Evolutionary conservation across 2,797 vertebrate genomes (phyloP).

Genomic region (Gallinago stenura): DNA sequence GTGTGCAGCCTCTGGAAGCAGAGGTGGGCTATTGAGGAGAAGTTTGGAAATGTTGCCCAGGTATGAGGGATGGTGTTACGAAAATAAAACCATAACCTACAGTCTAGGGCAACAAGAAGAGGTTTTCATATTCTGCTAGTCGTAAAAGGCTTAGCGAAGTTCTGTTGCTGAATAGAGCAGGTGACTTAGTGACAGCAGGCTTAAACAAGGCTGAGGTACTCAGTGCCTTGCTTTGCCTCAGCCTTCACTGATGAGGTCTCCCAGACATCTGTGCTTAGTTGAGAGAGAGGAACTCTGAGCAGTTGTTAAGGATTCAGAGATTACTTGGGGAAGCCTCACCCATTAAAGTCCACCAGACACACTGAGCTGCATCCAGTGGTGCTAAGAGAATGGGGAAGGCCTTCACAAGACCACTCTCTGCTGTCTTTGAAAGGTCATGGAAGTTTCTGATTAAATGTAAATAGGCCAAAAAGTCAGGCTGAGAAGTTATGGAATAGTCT

Average conservation of each 20-base stretch:
- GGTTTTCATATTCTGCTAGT: not conserved
- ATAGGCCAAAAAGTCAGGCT: not conserved
- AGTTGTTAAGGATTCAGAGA: not conserved
- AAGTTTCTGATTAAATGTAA: not conserved
- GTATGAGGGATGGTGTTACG: not conserved
- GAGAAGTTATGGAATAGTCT: not conserved
- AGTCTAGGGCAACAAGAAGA: not conserved
- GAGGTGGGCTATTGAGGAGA: not conserved
- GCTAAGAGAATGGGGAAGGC: not conserved
- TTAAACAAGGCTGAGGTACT: not conserved
- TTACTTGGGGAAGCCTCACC: not conserved
- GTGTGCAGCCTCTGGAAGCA: not conserved
- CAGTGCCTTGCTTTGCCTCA: not conserved
- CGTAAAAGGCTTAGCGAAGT: not conserved
- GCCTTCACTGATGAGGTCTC: not conserved
- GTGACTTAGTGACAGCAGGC: not conserved
- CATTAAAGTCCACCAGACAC: not conserved
- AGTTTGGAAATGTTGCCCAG: not conserved
- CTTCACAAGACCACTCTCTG: not conserved
- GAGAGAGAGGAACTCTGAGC: not conserved
- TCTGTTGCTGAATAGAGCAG: not conserved
- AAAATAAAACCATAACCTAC: not conserved
- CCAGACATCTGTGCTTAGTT: not conserved
- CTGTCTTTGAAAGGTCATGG: not conserved
- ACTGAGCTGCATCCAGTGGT: not conserved